Evolutionary conservation across 2,797 vertebrate species (phyloP), one percentile per base, ranked within the genome.

Genomic region (Galaxias olidus): DNA sequence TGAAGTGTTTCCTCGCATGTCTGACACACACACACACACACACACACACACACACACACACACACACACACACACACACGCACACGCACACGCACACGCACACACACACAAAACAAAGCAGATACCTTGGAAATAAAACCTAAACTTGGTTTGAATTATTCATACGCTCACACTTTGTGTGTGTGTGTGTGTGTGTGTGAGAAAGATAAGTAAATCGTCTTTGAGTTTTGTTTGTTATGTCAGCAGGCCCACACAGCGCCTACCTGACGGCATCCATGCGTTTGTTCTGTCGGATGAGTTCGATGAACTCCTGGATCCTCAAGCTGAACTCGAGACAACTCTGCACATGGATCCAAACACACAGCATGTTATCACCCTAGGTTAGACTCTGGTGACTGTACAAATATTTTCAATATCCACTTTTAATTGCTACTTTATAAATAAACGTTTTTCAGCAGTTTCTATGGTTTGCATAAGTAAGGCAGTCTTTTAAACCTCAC

Each of bases 281-380:
- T 89, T 99, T 99, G 90, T 99, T 99, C 91, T 98, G 97, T 85
- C 96, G 93, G 82, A 99, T 97, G 71, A 99, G 96, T 84, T 99
- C 98, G 48, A 99, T 99, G 88, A 99, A 99, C 90, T 99, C 98
- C 88, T 99, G 97, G 85, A 99, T 99, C 90, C 98, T 94, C 73
- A 99, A 93, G 87, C 98, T 99, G 90, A 99, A 99, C 90, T 99
- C 98, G 85, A 99, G 92, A 87, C 97, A 99, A 82, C 98, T 99
- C 98, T 99, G 90, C 0, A 68, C 87, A 75, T 81, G 82, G 12
- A 84, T 83, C 87, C 66, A 82, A 18, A 71, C 69, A 62, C 13
- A 71, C 0, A 62, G 50, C 40, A 40, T 0, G 18, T 10, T 14
- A 19, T 53, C 2, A 53, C 12, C 15, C 12, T 17, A 9, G 13